A percentile compares a stretch with the other conserved stretches of the same genome.
These are phyloP conservation scores for Sitodiplosis mosellana DNA, from an alignment of 1,140 invertebrate genomes.

Conservation along the genomic window DNA sequence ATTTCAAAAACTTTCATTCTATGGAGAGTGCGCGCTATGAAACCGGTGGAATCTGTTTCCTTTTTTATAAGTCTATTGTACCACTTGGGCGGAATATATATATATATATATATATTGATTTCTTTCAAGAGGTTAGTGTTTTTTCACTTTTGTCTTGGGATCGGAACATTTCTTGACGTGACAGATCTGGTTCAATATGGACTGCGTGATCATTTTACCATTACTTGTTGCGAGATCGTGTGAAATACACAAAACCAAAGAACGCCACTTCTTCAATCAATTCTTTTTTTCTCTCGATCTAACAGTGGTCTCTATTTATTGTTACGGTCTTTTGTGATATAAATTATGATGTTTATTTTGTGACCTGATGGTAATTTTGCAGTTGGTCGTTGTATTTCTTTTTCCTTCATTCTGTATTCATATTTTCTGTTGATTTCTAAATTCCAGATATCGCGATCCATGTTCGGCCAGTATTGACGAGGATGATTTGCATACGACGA, in stretches of 20 bases:
- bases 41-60: no score
- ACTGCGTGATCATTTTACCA: neutral
- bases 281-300: neutral
- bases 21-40: no score
- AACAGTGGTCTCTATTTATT: neutral
- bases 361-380: neutral
- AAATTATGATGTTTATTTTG: neutral
- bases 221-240: neutral
- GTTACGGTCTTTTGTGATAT: neutral
- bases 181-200: neutral
- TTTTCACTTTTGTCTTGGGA: no score
- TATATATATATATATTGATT: no score
- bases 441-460: conserved; percentile 50
- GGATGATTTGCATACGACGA: conserved; percentile 79
- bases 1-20: no score
- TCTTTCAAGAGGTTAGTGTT: no score
- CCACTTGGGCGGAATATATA: no score
- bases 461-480: conserved; percentile 75
- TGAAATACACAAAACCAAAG: no score
- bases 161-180: no score
- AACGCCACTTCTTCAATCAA: no score
- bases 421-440: neutral
- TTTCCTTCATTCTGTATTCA: neutral
- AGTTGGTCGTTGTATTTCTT: neutral
- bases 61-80: no score